Evolutionary conservation across 2,797 vertebrate species (phyloP), one percentile per base, ranked within the genome.

Genomic region (Rhynchonycteris naso): DNA sequence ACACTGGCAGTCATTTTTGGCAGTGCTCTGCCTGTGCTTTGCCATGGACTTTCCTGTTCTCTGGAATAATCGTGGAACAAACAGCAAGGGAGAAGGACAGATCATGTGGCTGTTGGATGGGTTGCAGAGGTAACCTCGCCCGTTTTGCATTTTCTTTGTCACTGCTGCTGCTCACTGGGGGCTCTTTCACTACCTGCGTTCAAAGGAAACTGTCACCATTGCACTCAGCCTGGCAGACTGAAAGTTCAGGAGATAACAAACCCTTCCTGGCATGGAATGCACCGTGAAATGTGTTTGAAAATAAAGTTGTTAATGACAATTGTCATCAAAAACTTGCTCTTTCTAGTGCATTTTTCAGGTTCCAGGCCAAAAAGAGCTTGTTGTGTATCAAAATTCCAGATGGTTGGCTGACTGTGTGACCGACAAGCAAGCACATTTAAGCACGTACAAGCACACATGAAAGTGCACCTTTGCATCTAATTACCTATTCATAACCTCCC

Each of bases 221-320:
- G 26, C 19, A 4, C 66, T 92, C 71, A 8, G 15, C 0, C 1
- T 22, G 65, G 52, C 16, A 78, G 91, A 30, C 43, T 61, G 61
- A 30, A 71, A 96, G 81, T 97, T 97, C 90, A 47, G 43, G 85
- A 95, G 95, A 93, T 78, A n/a, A 98, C 95, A 61, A 74, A 65
- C 11, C 2, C 95, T 97, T 97, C 78, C 33, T 92, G 80, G 54
- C 22, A 52, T 95, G 96, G 92, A 90, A 38, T 22, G 95, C 88
- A 38, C 93, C 22, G 0, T n/a, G 92, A 97, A 91, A 91, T 93
- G 58, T 92, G 71, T 96, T 96, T 96, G 95, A 95, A 97, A 91
- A 95, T 6, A 0, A 93, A 54, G 6, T 97, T 88, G 4, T 96
- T 96, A 93, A 90, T 94, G 85, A 92, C 72, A 93, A 59, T 97